Percentiles rank a stretch among this genome's conserved stretches.
Evolutionary conservation across 2,888 invertebrate species (phyloP).

Genomic region (Lasioglossum vierecki): DNA sequence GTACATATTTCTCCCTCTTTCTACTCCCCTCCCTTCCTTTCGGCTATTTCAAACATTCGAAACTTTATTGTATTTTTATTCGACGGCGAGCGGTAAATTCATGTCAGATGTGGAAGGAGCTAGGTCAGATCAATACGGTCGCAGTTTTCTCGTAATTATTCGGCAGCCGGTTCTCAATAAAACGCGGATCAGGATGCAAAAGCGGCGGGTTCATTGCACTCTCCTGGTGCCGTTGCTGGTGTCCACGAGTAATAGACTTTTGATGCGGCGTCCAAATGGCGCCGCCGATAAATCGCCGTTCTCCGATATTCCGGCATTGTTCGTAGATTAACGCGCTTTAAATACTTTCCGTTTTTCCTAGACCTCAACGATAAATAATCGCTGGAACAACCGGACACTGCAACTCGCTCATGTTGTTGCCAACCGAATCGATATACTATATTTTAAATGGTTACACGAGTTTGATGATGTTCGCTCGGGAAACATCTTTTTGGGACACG

Average conservation of each 20-base stretch:
- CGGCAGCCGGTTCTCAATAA: slow-evolving; percentile 31
- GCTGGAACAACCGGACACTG: slow-evolving; percentile 14
- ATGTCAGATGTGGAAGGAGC: background rate
- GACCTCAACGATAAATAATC: slow-evolving; percentile 41
- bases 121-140: slow-evolving; percentile 30
- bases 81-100: background rate
- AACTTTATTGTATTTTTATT: background rate
- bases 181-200: slow-evolving; percentile 30
- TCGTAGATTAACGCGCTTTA: slow-evolving; percentile 51
- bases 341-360: slow-evolving; percentile 45
- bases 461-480: background rate
- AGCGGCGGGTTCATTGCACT: slow-evolving; percentile 39
- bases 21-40: background rate
- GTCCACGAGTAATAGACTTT: slow-evolving; percentile 56
- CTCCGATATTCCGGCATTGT: slow-evolving; percentile 35
- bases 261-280: slow-evolving; percentile 51
- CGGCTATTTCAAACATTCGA: slow-evolving; percentile 8
- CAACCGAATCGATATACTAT: slow-evolving; percentile 61
- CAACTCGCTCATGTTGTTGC: slow-evolving; percentile 70
- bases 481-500: background rate
- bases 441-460: slow-evolving; percentile 56
- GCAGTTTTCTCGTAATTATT: slow-evolving; percentile 26
- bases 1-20: background rate
- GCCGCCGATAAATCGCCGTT: slow-evolving; percentile 42
- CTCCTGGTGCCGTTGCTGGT: slow-evolving; percentile 11